Conservation (phyloP, 2,113 vertebrate genomes). For the Bungarus multicinctus region DNA sequence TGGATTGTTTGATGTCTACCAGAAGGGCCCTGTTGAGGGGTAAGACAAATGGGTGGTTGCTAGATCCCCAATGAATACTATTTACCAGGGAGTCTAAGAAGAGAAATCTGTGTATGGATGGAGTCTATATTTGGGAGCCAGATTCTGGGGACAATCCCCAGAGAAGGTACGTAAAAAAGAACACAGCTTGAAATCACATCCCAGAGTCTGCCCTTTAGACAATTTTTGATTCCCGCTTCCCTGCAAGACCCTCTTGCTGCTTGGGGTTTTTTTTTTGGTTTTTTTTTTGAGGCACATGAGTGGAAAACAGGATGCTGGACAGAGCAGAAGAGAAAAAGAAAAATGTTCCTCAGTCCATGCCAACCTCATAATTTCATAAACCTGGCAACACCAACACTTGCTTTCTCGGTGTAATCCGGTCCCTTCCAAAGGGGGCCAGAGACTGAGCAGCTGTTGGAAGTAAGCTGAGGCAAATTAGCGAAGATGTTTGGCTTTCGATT, state of each 20-base stretch:
- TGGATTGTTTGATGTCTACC: neutral
- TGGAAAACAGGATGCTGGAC: neutral
- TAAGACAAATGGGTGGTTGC: neutral
- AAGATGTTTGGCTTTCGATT: neutral
- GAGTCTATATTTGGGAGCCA: neutral
- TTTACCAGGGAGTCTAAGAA: neutral
- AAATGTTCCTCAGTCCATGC: neutral
- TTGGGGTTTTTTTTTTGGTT: neutral
- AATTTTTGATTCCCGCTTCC: neutral
- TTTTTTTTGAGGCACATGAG: too few species aligned
- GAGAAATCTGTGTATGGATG: neutral
- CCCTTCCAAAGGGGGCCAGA: neutral
- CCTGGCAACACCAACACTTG: neutral
- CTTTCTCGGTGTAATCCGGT: neutral
- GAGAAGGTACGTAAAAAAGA: neutral
- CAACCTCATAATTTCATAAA: neutral
- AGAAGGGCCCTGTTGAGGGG: neutral
- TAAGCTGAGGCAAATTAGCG: neutral
- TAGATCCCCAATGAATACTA: neutral
- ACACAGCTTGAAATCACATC: neutral
- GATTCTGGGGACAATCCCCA: neutral
- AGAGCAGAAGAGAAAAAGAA: neutral
- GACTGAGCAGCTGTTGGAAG: neutral
- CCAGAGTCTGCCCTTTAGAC: neutral
- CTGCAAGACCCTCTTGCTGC: neutral